A percentile compares a stretch with the other conserved stretches of the same genome.
These are phyloP conservation scores for Sinocyclocheilus maitianheensis DNA, from an alignment of 2,113 vertebrate species.

Conservation along the genomic window DNA sequence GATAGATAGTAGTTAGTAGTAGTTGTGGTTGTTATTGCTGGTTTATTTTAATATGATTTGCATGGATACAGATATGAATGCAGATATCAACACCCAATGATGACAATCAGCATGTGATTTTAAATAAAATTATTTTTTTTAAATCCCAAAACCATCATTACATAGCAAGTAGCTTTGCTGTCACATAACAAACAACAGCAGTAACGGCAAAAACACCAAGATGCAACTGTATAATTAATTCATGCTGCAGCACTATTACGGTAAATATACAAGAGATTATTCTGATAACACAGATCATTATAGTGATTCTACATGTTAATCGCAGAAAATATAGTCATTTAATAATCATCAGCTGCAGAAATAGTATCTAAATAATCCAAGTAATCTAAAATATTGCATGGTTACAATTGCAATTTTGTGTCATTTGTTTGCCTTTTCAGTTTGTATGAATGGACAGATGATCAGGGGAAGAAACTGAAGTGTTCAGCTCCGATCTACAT, in stretches of 20 bases:
- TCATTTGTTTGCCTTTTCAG: constrained; percentile 52
- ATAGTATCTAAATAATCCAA: neutral
- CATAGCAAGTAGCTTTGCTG: neutral
- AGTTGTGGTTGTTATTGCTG: neutral
- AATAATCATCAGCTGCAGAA: neutral
- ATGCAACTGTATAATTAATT: neutral
- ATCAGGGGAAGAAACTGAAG: constrained; percentile 79
- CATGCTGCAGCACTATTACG: neutral
- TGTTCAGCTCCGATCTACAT: constrained; percentile 80
- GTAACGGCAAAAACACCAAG: neutral
- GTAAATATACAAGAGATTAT: neutral
- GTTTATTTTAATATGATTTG: neutral
- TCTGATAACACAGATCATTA: neutral
- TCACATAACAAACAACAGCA: neutral
- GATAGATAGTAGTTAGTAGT: too few species aligned
- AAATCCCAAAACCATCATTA: neutral
- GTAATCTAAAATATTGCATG: neutral
- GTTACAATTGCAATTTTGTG: neutral
- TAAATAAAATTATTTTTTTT: neutral
- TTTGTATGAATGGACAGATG: constrained; percentile 79
- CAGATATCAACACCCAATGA: neutral
- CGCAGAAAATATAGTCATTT: neutral
- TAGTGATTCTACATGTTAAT: neutral
- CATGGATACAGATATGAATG: neutral
- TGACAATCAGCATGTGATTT: neutral